Conservation (phyloP, 2,797 vertebrate genomes). For the Moxostoma hubbsi region DNA sequence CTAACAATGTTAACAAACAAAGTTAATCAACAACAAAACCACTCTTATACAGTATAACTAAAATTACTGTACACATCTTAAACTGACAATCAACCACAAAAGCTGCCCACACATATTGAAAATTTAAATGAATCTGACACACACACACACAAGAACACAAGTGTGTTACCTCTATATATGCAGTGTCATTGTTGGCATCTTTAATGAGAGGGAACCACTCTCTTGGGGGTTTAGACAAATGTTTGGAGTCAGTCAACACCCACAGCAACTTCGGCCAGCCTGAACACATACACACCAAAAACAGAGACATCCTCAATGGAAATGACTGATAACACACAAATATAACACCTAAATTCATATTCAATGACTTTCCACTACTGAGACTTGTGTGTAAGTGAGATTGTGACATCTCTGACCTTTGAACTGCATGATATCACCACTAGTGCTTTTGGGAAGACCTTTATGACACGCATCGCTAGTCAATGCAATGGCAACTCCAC, state of each 20-base stretch:
- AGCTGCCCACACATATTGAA: background rate
- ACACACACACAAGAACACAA: background rate
- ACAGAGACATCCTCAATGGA: background rate
- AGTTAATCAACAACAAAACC: too few species aligned
- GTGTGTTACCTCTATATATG: constrained; percentile 91
- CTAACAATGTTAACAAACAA: too few species aligned
- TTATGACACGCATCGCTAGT: constrained; percentile 96
- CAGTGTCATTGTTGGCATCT: constrained; percentile 94
- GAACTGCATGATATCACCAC: constrained; percentile 94
- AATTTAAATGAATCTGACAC: too few species aligned
- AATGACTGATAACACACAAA: too few species aligned
- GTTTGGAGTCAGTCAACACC: constrained; percentile 95
- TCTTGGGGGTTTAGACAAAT: constrained; percentile 91
- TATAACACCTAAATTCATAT: background rate
- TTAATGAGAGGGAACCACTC: constrained; percentile 97
- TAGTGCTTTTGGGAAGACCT: constrained; percentile 92
- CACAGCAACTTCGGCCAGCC: constrained; percentile 96
- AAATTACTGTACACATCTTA: background rate
- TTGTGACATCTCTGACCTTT: constrained; percentile 80
- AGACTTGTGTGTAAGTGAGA: background rate
- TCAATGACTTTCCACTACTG: background rate
- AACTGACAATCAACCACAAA: background rate
- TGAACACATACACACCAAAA: constrained; percentile 55
- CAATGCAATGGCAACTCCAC: constrained; percentile 92
- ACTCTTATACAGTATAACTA: too few species aligned